Evolutionary conservation across 2,888 invertebrate species (phyloP).

Genomic region (Andrena camellia): DNA sequence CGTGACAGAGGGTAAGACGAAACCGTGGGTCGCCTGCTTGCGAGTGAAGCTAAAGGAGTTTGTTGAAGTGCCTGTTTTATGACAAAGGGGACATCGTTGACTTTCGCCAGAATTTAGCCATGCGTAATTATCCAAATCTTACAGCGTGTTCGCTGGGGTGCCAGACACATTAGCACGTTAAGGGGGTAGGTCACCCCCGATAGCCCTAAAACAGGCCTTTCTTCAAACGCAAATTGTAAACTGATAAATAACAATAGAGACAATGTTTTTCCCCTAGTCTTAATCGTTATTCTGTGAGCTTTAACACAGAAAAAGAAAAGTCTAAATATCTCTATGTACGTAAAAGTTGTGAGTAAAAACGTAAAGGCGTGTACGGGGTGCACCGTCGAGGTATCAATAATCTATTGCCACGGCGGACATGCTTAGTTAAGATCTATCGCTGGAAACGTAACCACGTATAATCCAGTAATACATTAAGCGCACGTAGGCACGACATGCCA

Average conservation of each 20-base stretch:
- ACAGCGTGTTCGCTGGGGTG: not conserved
- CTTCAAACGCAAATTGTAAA: too few relatives aligned
- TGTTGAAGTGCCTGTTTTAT: not conserved
- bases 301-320: too few relatives aligned
- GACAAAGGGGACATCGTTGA: not conserved
- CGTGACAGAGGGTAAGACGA: too few relatives aligned
- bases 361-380: too few relatives aligned
- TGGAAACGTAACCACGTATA: not conserved
- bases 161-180: not conserved
- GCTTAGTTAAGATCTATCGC: not conserved
- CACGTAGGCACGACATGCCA: not conserved
- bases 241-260: too few relatives aligned
- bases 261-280: too few relatives aligned
- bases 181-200: too few relatives aligned
- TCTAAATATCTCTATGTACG: too few relatives aligned
- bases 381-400: slow-evolving; percentile 7
- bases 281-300: too few relatives aligned
- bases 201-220: too few relatives aligned
- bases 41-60: not conserved
- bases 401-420: not conserved
- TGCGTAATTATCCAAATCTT: not conserved
- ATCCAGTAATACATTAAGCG: slow-evolving; percentile 1
- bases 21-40: too few relatives aligned
- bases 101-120: not conserved
- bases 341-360: too few relatives aligned